These are phyloP conservation scores for Dioctria rufipes DNA, from an alignment of 2,888 invertebrate species.

Conservation along the genomic window DNA sequence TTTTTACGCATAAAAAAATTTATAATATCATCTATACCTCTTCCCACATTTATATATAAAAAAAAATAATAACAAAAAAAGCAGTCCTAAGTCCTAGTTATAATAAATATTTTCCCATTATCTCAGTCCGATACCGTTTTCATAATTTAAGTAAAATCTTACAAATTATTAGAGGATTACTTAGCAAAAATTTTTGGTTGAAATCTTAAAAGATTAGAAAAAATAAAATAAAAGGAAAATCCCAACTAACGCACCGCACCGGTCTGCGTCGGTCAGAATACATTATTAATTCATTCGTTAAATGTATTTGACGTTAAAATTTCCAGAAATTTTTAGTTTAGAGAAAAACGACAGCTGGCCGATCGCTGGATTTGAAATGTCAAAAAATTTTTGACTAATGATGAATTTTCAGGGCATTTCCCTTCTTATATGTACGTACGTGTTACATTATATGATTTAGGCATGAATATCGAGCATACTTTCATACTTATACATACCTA, in stretches of 20 bases:
- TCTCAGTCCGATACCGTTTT: constrained; percentile 14
- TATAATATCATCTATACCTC: too few species aligned
- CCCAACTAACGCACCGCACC: not conserved
- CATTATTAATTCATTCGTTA: constrained; percentile 14
- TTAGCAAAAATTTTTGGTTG: constrained; percentile 20
- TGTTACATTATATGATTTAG: not conserved
- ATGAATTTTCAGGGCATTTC: constrained; percentile 26
- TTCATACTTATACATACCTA: too few species aligned
- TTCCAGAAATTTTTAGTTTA: constrained; percentile 29
- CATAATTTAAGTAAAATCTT: constrained; percentile 17
- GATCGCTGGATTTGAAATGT: constrained; percentile 24
- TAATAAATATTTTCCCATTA: constrained; percentile 1
- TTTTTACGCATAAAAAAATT: too few species aligned
- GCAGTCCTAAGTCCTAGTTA: too few species aligned
- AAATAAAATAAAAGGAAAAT: constrained; percentile 1
- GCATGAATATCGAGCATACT: not conserved
- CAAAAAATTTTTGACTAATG: constrained; percentile 45
- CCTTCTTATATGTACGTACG: not conserved
- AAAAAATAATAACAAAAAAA: too few species aligned
- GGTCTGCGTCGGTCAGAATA: constrained; percentile 3
- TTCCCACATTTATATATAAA: too few species aligned
- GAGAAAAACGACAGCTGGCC: constrained; percentile 23
- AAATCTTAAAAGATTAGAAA: constrained; percentile 7
- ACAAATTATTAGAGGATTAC: constrained; percentile 47
- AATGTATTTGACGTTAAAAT: constrained; percentile 1